Evolutionary conservation across 2,888 invertebrate species (phyloP).

Genomic region (Drosophila histrio): DNA sequence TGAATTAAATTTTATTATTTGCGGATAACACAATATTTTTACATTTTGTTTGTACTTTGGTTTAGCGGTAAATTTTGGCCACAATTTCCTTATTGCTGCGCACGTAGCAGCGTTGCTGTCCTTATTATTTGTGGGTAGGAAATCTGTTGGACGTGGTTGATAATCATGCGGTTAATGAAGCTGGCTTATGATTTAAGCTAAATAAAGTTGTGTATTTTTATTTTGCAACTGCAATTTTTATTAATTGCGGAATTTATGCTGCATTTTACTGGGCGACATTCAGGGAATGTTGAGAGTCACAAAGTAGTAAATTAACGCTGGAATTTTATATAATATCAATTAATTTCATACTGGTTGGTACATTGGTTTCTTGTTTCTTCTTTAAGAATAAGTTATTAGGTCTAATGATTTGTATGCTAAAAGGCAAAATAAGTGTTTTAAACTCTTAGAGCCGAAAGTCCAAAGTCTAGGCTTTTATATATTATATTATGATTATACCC

Average conservation of each 20-base stretch:
- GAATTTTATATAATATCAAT: too few relatives aligned
- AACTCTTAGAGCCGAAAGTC: too few relatives aligned
- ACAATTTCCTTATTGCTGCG: constrained; percentile 17
- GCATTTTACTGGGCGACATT: background rate
- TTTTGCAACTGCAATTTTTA: background rate
- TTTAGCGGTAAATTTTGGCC: constrained; percentile 19
- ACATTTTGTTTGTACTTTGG: background rate
- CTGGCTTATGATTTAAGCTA: constrained; percentile 7
- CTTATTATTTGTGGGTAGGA: background rate
- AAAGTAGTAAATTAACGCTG: background rate
- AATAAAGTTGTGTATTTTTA: background rate
- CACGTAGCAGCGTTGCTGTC: background rate
- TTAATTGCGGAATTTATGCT: background rate
- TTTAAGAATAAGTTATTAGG: too few relatives aligned
- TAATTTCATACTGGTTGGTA: too few relatives aligned
- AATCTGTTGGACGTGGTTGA: constrained; percentile 2
- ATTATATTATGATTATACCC: too few relatives aligned
- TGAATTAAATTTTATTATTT: constrained; percentile 67
- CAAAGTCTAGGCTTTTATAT: too few relatives aligned
- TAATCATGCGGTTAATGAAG: constrained; percentile 18
- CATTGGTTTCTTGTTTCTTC: too few relatives aligned
- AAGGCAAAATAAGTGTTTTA: too few relatives aligned
- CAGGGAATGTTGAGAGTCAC: background rate
- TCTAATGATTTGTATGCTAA: too few relatives aligned
- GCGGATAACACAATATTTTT: constrained; percentile 28